phyloP scores from a whole-genome alignment of 2,888 invertebrate genomes.

The Tanytarsus gracilentus region DNA sequence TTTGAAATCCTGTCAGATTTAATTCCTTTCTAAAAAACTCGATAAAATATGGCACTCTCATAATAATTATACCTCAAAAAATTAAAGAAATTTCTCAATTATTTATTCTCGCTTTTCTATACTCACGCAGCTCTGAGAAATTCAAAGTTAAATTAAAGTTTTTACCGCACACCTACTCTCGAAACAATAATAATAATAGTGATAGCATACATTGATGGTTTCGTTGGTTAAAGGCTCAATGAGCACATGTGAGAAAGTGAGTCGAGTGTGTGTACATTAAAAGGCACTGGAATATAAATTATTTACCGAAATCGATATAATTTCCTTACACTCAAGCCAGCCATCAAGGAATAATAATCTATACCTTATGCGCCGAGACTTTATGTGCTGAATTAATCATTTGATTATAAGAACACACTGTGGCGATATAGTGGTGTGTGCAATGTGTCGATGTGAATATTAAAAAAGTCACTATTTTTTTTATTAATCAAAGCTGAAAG shows the following conservation, averaged over 20 bases:
- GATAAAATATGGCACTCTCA: no score
- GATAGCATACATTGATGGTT: neutral
- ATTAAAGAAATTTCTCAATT: no score
- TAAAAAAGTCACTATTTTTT: no score
- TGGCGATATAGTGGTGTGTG: no score
- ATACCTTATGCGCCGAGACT: neutral
- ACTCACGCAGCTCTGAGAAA: no score
- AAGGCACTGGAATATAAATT: neutral
- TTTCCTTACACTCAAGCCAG: neutral
- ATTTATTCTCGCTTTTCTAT: no score
- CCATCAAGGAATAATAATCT: neutral
- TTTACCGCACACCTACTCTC: no score
- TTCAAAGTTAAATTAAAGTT: no score
- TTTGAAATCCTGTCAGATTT: no score
- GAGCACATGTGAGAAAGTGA: neutral
- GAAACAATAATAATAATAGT: neutral
- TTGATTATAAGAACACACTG: no score
- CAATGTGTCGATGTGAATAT: conserved; percentile 6
- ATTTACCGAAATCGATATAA: conserved; percentile 9
- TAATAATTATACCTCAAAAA: no score
- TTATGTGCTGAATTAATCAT: neutral
- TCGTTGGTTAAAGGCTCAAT: neutral
- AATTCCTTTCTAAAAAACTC: no score
- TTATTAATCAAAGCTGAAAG: neutral
- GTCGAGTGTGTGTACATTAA: conserved; percentile 9